Conservation (phyloP, 2,888 invertebrate species). For the Apocheima hispidaria region DNA sequence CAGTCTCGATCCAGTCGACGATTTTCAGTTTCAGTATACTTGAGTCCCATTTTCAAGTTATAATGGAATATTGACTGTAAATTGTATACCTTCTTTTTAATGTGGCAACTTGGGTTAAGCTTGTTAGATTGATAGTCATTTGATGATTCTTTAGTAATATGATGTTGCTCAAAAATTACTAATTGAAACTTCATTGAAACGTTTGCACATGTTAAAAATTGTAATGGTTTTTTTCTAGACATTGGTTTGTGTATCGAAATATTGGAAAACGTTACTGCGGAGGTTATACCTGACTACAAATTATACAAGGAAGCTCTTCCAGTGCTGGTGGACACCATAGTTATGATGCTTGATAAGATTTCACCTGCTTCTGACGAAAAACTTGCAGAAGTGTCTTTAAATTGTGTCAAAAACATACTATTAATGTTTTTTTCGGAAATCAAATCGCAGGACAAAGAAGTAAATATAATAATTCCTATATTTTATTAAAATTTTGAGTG, state of each 20-base stretch:
- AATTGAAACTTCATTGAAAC: neutral
- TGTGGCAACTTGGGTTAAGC: conserved; percentile 70
- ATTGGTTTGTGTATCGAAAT: neutral
- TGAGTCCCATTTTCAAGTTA: conserved; percentile 50
- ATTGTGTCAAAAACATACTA: conserved; percentile 54
- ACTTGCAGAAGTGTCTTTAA: conserved; percentile 49
- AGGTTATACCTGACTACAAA: conserved; percentile 46
- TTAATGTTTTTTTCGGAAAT: conserved; percentile 47
- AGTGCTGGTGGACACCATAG: conserved; percentile 54
- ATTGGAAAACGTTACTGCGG: conserved; percentile 46
- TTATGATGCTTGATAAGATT: conserved; percentile 50
- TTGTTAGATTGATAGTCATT: conserved; percentile 60
- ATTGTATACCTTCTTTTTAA: conserved; percentile 52
- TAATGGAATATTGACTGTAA: conserved; percentile 37
- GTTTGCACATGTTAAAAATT: neutral
- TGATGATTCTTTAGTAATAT: conserved; percentile 79
- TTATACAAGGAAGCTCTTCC: conserved; percentile 50
- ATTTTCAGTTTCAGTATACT: conserved; percentile 33
- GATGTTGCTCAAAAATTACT: conserved; percentile 59
- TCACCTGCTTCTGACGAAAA: conserved; percentile 37
- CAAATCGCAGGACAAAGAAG: conserved; percentile 25
- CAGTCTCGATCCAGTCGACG: conserved; percentile 54
- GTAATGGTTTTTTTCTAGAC: conserved; percentile 16
- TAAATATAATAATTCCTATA: neutral
- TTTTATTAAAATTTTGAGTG: too few relatives aligned